These are phyloP conservation scores for Delia radicum DNA, from an alignment of 1,140 invertebrate species.

Conservation along the genomic window DNA sequence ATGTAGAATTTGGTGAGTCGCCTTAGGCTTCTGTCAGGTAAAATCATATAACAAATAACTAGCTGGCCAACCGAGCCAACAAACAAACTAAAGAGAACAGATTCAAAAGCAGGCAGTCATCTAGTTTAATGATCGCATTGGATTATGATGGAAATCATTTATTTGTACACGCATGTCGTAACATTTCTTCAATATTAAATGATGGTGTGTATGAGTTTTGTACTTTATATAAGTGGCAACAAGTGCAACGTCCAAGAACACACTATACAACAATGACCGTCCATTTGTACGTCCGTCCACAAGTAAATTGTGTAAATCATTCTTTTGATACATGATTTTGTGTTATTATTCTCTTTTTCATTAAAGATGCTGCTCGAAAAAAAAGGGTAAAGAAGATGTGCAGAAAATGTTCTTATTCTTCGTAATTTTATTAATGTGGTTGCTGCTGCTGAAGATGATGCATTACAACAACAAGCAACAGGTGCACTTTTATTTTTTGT, in stretches of 20 bases:
- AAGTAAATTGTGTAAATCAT: background rate
- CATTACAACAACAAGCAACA: slow-evolving; percentile 6
- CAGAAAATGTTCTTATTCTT: background rate
- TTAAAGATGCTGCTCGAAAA: background rate
- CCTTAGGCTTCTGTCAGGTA: slow-evolving; percentile 16
- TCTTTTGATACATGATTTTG: background rate
- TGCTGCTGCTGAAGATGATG: background rate
- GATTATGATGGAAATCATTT: slow-evolving; percentile 24
- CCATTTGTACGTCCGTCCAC: background rate
- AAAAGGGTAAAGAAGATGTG: background rate
- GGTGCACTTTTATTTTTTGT: slow-evolving; percentile 9
- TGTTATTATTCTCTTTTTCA: background rate
- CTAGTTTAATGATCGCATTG: slow-evolving; percentile 12
- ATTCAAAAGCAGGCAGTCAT: background rate
- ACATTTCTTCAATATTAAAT: background rate
- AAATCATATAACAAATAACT: slow-evolving; percentile 1
- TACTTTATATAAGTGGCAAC: background rate
- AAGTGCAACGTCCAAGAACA: no score
- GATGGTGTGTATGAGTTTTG: background rate
- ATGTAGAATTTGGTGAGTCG: background rate
- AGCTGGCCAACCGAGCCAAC: background rate
- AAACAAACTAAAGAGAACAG: background rate
- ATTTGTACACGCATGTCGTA: slow-evolving; percentile 23
- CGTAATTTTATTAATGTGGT: background rate
- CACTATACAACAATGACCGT: no score